Evolutionary conservation across 2,797 vertebrate species (phyloP), one percentile per base, ranked within the genome.

Genomic region (Argya squamiceps): DNA sequence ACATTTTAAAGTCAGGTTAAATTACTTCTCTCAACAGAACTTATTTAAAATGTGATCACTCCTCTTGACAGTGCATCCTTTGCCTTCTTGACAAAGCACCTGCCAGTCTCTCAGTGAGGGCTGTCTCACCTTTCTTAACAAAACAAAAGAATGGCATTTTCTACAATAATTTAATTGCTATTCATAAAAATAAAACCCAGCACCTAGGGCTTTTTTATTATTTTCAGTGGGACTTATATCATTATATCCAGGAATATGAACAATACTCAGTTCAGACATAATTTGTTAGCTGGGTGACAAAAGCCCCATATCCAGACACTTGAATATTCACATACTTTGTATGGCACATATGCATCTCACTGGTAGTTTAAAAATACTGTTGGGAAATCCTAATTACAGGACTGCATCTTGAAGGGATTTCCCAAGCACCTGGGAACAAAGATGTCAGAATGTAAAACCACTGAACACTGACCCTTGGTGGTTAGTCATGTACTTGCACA

Each of bases 401-500:
- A 50, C 84, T 82, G 83, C 37, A 84, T 53, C 20, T 52, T 32
- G 58, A 79, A 43, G 60, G 53, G 44, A 53, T 87, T 89, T 95
- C 95, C 74, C 94, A 86, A 79, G 34, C 22, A 78, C 83, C 80
- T 50, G 49, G 88, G 77, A 96, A 80, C 63, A 96, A 89, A 90
- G 52, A 90, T 39, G 9, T 78, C 87, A 94, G 85, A 75, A 81
- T 79, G 77, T 85, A 96, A 95, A 94, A 81, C 62, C 64, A 76
- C 75, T 2, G 8, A 95, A 97, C 83, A 89, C 93, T 94, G 96
- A 96, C 93, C 92, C 94, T 94, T 41, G 92, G 83, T 93, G 85
- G 92, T 56, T 90, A 85, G 47, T 96, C 93, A 84, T 18, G 79
- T 97, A 96, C 96, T 81, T 93, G 65, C 93, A 96, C 37, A 22